phyloP scores from a whole-genome alignment of 2,888 invertebrate species.

The Microplitis manilae region DNA sequence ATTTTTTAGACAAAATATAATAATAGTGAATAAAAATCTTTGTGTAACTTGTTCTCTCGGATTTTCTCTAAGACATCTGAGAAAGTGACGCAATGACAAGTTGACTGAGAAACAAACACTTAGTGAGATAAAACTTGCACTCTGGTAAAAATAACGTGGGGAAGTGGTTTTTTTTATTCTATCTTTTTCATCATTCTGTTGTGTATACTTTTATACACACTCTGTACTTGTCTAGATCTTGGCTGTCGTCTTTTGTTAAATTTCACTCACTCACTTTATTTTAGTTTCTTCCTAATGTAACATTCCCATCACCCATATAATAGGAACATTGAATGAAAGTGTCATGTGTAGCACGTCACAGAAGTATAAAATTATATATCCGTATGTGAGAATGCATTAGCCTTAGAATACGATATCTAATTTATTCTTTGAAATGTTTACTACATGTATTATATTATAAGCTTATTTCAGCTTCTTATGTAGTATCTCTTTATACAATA shows the following conservation, averaged over 20 bases:
- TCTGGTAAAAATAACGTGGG: slow-evolving; percentile 14
- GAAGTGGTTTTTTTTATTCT: slow-evolving; percentile 16
- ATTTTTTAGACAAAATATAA: not conserved
- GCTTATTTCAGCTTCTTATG: slow-evolving; percentile 27
- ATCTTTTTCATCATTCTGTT: slow-evolving; percentile 8
- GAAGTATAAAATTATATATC: not conserved
- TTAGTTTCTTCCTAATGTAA: not conserved
- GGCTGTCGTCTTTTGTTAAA: slow-evolving; percentile 9
- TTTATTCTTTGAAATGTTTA: slow-evolving; percentile 57
- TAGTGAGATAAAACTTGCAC: slow-evolving; percentile 19
- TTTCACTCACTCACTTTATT: slow-evolving; percentile 3
- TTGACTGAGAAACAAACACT: slow-evolving; percentile 25
- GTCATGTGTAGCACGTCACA: not conserved
- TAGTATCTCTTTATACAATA: slow-evolving; percentile 41
- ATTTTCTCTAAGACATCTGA: not conserved
- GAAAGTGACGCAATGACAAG: slow-evolving; percentile 22
- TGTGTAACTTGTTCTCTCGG: not conserved
- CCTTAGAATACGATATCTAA: slow-evolving; percentile 53
- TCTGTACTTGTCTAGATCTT: slow-evolving; percentile 7
- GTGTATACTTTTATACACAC: not conserved
- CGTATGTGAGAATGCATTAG: slow-evolving; percentile 53
- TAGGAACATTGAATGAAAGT: slow-evolving; percentile 5
- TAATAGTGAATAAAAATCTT: not conserved
- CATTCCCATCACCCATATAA: not conserved
- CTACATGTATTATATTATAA: slow-evolving; percentile 46